phyloP scores from a whole-genome alignment of 2,113 vertebrate genomes.

The Neolamprologus longior region DNA sequence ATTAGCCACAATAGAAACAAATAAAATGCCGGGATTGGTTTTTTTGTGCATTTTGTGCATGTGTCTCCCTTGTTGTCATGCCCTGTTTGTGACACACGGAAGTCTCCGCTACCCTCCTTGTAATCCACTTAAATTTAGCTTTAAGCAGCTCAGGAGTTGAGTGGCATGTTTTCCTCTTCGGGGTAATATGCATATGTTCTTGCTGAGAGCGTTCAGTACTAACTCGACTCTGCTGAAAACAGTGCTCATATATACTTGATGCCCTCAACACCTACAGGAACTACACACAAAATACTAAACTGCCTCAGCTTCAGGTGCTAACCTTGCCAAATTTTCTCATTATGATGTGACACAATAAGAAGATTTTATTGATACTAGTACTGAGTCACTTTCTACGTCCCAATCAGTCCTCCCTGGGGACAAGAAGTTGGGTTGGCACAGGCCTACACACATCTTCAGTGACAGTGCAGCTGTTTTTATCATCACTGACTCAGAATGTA shows the following conservation, averaged over 20 bases:
- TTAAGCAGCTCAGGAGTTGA: not conserved
- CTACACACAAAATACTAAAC: not conserved
- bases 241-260: not conserved
- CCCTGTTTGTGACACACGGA: not conserved
- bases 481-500: not conserved
- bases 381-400: not conserved
- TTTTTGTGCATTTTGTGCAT: not conserved
- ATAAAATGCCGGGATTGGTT: not conserved
- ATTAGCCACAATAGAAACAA: not conserved
- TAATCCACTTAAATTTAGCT: not conserved
- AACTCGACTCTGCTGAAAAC: not conserved
- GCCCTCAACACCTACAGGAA: not conserved
- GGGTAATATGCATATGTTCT: not conserved
- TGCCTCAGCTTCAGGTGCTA: not conserved
- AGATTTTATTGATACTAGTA: not conserved
- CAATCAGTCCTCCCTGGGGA: not conserved
- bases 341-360: not conserved
- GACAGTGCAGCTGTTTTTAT: not conserved
- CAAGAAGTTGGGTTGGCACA: not conserved
- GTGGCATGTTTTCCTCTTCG: not conserved
- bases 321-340: not conserved
- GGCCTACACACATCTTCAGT: not conserved
- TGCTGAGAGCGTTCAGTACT: not conserved
- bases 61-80: not conserved
- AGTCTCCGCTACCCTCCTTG: not conserved